Base-by-base conservation (phyloP, 2,113 vertebrate species). In the Nettapus auritus region DNA sequence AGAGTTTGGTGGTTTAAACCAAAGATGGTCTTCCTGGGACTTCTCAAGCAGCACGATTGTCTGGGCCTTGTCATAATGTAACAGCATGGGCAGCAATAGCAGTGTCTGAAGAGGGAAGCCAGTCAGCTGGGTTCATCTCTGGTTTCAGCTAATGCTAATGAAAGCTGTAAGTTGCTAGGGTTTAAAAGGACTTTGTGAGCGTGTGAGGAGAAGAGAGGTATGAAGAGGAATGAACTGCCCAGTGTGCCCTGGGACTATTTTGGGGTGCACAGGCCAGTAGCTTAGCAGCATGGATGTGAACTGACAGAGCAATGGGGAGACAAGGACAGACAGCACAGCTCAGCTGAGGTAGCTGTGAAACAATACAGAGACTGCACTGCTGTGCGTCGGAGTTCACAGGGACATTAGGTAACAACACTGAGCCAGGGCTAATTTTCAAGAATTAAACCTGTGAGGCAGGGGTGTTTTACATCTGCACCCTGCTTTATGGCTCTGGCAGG, bases 1-100 rank as follows among this genome's bases (percentile, higher is more conserved):
- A 31, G 69, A 69, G 46, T 77, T 90, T n/a, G 53, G 60, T 87
- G 33, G 21, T 44, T 93, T 76, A 90, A 95, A 76, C 80, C 84
- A 88, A 88, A 94, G 88, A 57, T 74, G 34, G 70, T 91, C 33
- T 88, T 95, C 8, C 21, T 86, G 64, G 62, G 63, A 29, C 71
- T 40, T 91, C 88, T 78, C 53, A 76, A 82, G 53, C 64, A 82
- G 34, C 21, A 4, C 44, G 23, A 13, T 28, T 96, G 66, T 29
- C 50, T 83, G 76, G 25, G 15, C 64, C 44, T 67, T 93, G 62
- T 57, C 33, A 21, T 53, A 69, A 25, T 63, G 11, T 44, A 50
- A 22, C 42, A 76, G 59, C 55, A 50, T 12, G 53, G 66, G 48
- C 68, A 50, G 52, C 57, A 84, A 63, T 57, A 60, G 86, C 28